Evolutionary conservation across 1,140 invertebrate species (phyloP), one percentile per base, ranked within the genome.

Genomic region (Daktulosphaira vitifoliae): DNA sequence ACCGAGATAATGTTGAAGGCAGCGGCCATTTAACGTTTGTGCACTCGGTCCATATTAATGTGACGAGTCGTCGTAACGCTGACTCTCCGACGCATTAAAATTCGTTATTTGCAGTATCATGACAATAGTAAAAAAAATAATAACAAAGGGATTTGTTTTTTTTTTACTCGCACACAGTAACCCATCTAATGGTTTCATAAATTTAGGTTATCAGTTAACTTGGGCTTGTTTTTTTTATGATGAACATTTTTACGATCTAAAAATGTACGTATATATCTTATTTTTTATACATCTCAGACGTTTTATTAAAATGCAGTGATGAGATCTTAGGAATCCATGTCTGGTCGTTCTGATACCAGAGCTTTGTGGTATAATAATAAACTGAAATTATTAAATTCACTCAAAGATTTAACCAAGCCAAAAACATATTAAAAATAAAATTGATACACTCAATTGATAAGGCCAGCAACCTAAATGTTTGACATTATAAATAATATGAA

Each of bases 41-140:
- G 26, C 54, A 25, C 53, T 20, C 37, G 38, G 53, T 56, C 39
- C 20, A 37, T 37, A 56, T 56, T 56, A 56, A 56, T 25, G 38
- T 22, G 51, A 2, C 54, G 37, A 44, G 50, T 54, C 29, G 22
- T 54, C 52, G 22, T 54, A 54, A 54, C 20, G 9, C 13, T 22
- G 20, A 15, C 23, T 22, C 15, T 18, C 20, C 3, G 16, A 0
- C 38, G 11, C 42, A 42, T 59, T 59, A 59, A 59, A 59, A 59
- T 59, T 25, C 54, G 54, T 46, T 46, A 59, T 56, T 56, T 25
- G 22, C 53, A 39, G 38, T 16, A 25, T 59, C 39, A 9, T 9
- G 38, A 59, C 39, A 29, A 29, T 22, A 26, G 39, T 25, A 59
- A 54, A 56, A 42, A 39, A 54, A 20, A 53, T n/a, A 16, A 33